Base-by-base conservation (phyloP, 2,888 invertebrate species). In the Phanerotoma sp. region DNA sequence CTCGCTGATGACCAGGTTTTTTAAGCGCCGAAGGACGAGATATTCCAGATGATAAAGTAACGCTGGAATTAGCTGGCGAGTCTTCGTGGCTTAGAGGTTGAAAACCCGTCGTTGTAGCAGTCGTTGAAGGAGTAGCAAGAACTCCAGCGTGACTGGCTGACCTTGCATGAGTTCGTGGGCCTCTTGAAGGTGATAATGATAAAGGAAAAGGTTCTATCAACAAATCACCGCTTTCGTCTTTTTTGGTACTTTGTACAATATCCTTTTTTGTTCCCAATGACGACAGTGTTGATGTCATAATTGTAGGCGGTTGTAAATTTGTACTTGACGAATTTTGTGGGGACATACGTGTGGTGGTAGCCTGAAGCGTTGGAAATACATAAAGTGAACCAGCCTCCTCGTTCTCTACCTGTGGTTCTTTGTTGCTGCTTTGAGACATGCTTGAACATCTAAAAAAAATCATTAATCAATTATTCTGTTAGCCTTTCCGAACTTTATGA, bases 101-200 rank as follows among this genome's bases (percentile, higher is more conserved):
- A 25, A 25, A 25, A 25, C 25, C 25, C 9, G 25, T 25, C 25
- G 25, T 25, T 25, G 25, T 25, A 25, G 25, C n/a, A 20, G 61
- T 62, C 6, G 65, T 79, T 58, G 79, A 79, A 35, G 73, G 79
- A 55, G 80, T 80, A 42, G 76, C 66, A 16, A 82, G 78, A 21
- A 84, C 84, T 56, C 91, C 91, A 50, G 91, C 93, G 81, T 93
- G 93, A 77, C 92, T 93, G 65, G 91, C 86, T 66, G 92, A 92
- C 60, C 93, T 84, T 60, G 86, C 85, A 77, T 93, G 93, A 2
- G 79, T 79, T 57, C 66, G 70, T 44, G 64, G 40, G 3, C 35
- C 62, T 25, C 58, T 78, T 75, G 69, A 78, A 77, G 38, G 38
- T 16, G 38, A 25, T 25, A 9, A 25, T 25, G 25, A 25, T 25